Base-by-base conservation (phyloP, 2,797 vertebrate species). In the Argya squamiceps region DNA sequence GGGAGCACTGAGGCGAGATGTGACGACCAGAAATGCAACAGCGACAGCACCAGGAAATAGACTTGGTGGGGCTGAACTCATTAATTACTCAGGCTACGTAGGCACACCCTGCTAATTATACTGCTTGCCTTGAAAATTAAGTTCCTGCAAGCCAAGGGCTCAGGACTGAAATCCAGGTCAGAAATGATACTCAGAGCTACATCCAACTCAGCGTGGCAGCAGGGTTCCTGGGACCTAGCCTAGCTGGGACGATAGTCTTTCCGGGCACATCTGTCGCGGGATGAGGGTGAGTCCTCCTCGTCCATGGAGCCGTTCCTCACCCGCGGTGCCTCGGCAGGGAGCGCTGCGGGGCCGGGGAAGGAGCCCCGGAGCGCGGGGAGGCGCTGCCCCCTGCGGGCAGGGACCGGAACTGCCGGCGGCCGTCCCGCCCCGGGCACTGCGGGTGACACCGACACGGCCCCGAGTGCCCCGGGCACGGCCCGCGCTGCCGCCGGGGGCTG, bases 301-400 rank as follows among this genome's bases (percentile, higher is more conserved):
- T 0, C 23, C 11, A 0, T 1, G 36, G 36, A 6, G 2, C 6
- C 4, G 6, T 2, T 18, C 23, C 10, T 3, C 30, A 0, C 6
- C 12, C 9, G 24, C 47, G 19, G 13, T 4, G 2, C 55, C 50
- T 2, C 22, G 10, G 16, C 39, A 4, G 6, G 9, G 13, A 8
- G 27, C 8, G 46, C 55, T 4, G 39, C 2, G 16, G 19, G 8
- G 65, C 29, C 10, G 26, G 17, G 15, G 29, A 9, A 32, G 34
- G 39, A 32, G 89, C 91, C 10, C 13, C 55, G 41, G 80, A 7
- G 56, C 8, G 91, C 92, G 81, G 64, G 41, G 29, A 12, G 46
- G 60, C 3, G 83, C 97, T 84, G 97, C 97, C 97, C 93, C 34
- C 98, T 96, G 87, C 53, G 91, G 98, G 50, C 69, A 43, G 59